Base-by-base conservation (phyloP, 1,140 invertebrate genomes). In the Rhagoletis zephyria region DNA sequence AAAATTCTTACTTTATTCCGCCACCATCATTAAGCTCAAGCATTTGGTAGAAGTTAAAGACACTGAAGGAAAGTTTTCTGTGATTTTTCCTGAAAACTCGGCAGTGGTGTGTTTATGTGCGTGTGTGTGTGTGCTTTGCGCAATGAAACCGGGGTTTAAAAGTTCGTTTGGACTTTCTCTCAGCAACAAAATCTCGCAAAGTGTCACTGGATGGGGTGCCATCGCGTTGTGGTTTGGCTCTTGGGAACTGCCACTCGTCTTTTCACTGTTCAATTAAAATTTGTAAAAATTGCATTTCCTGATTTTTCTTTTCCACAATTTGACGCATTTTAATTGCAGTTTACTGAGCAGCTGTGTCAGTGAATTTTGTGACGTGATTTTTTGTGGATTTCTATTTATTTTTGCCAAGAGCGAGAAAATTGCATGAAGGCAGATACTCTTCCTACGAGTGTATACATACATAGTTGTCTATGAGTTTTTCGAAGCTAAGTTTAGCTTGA, bases 291-390 rank as follows among this genome's bases (percentile, higher is more conserved):
- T 40, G 67, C 14, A n/a, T 74, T 48, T 74, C 4, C 67, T 48
- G 42, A 45, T 74, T 74, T 74, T 74, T 48, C 67, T 45, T 74
- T 74, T 48, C 67, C 40, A 74, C 42, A 74, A 74, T 74, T 74
- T 74, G 67, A 74, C 42, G 67, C 67, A 48, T 74, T 74, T 48
- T 74, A 74, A 74, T 74, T 74, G 67, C 42, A 74, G 42, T 74
- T 48, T 74, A 74, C 67, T 6, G 67, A 74, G 67, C 67, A 74
- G 67, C 67, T 74, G 67, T 4, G 67, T 48, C 16, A 2, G 30
- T 40, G 42, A 45, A 74, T 74, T 56, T 74, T 74, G 67, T 45
- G 42, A 16, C 67, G 67, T 74, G 67, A 74, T 74, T 4, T 74
- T 74, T 74, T 74, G 42, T 48, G 67, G 42, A 14, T 48, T 48